These are phyloP conservation scores for Siniperca knerii DNA, from an alignment of 2,113 vertebrate species.

Conservation along the genomic window DNA sequence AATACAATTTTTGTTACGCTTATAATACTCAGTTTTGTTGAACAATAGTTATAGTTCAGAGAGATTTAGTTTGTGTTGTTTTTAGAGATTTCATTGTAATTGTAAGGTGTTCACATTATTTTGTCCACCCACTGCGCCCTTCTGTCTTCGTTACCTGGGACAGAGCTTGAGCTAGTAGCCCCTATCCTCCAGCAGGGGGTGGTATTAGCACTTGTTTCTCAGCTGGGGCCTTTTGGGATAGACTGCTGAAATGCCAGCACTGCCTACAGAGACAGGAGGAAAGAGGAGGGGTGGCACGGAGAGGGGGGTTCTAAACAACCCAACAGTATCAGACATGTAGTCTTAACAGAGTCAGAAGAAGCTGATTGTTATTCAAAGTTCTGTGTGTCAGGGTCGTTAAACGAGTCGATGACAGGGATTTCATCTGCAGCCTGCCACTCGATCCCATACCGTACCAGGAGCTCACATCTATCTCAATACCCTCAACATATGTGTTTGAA, in stretches of 20 bases:
- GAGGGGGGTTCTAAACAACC: conserved; percentile 58
- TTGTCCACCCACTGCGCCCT: conserved; percentile 1
- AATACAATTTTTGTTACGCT: background rate
- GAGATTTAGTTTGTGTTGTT: background rate
- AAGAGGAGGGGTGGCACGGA: conserved; percentile 14
- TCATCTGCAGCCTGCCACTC: conserved; percentile 61
- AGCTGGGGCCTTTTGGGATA: conserved; percentile 75
- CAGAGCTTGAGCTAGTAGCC: conserved; percentile 19
- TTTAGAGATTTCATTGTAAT: background rate
- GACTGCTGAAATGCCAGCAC: conserved; percentile 81
- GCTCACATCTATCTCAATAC: conserved; percentile 75
- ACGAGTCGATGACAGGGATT: conserved; percentile 77
- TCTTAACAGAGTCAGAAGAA: conserved; percentile 77
- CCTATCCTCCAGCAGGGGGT: conserved; percentile 80
- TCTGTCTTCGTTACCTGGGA: background rate
- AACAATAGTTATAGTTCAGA: background rate
- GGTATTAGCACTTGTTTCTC: conserved; percentile 80
- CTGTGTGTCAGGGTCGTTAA: conserved; percentile 80
- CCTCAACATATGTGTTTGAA: conserved; percentile 83
- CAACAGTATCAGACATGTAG: conserved; percentile 76
- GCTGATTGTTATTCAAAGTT: conserved; percentile 84
- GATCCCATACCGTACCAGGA: conserved; percentile 53
- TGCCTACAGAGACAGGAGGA: conserved; percentile 73
- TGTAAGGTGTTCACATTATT: conserved; percentile 6
- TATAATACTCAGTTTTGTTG: background rate